phyloP scores from a whole-genome alignment of 2,797 vertebrate species.

The Ctenopoma kingsleyae region DNA sequence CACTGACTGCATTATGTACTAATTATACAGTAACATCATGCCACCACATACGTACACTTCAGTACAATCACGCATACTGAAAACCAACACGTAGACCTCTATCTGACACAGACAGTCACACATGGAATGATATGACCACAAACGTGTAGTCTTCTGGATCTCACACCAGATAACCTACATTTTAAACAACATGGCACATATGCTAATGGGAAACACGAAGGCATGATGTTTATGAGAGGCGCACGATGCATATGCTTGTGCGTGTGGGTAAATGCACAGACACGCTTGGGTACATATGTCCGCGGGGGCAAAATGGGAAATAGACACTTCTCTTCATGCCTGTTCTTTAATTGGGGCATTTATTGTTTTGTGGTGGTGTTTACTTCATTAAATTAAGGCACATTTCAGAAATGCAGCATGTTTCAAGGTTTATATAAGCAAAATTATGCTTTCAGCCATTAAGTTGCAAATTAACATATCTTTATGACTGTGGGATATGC shows the following conservation, averaged over 20 bases:
- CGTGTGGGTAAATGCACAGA: conserved; percentile 79
- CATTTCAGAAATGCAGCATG: conserved; percentile 79
- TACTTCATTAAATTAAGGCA: conserved; percentile 83
- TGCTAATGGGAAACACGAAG: conserved; percentile 75
- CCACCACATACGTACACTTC: conserved; percentile 25
- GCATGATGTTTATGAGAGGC: conserved; percentile 78
- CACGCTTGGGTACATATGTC: conserved; percentile 83
- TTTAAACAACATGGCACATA: conserved; percentile 73
- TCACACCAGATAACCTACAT: conserved; percentile 81
- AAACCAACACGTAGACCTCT: background rate
- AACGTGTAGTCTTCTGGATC: conserved; percentile 76
- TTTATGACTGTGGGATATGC: conserved; percentile 84
- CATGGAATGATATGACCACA: conserved; percentile 31
- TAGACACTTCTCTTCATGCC: conserved; percentile 85
- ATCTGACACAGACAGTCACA: background rate
- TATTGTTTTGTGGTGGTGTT: conserved; percentile 85
- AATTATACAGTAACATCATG: conserved; percentile 60
- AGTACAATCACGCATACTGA: conserved; percentile 16
- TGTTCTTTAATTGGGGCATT: conserved; percentile 87
- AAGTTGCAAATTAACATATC: conserved; percentile 84
- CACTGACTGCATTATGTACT: conserved; percentile 50
- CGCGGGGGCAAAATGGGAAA: conserved; percentile 78
- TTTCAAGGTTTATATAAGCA: conserved; percentile 86
- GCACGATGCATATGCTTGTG: conserved; percentile 77
- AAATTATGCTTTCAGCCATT: conserved; percentile 81